phyloP scores from a whole-genome alignment of 2,888 invertebrate genomes.

The Andrena hattorfiana region DNA sequence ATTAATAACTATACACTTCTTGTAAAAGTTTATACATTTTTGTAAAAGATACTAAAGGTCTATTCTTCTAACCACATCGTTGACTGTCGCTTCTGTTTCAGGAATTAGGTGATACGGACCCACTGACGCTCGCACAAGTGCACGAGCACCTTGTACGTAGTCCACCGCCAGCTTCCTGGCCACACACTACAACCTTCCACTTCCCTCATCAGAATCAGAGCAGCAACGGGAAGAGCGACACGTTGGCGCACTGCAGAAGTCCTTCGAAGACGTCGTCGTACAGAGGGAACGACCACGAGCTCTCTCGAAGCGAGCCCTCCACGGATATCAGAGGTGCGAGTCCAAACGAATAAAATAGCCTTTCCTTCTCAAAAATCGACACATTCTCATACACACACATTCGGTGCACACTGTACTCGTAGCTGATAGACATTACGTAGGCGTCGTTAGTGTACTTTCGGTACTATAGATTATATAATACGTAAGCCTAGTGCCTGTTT shows the following conservation, averaged over 20 bases:
- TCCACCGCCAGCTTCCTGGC: conserved; percentile 93
- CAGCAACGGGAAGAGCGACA: conserved; percentile 70
- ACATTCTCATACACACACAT: background rate
- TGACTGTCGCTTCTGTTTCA: conserved; percentile 48
- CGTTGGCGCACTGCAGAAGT: conserved; percentile 73
- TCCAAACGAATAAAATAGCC: conserved; percentile 13
- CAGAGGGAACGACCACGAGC: conserved; percentile 77
- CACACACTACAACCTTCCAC: conserved; percentile 87
- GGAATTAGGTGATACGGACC: conserved; percentile 88
- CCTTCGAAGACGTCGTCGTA: conserved; percentile 77
- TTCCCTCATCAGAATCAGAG: conserved; percentile 85
- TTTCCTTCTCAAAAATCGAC: background rate
- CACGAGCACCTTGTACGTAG: conserved; percentile 94
- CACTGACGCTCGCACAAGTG: conserved; percentile 91
- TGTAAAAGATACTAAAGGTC: no score
- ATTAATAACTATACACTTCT: no score
- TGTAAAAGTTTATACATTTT: no score
- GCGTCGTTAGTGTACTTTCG: conserved; percentile 31
- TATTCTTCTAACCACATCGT: background rate
- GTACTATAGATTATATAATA: background rate
- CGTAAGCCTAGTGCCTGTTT: conserved; percentile 11
- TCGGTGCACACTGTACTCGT: background rate
- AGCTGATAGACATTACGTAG: background rate
- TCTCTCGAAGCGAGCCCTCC: conserved; percentile 81
- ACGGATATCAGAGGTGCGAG: conserved; percentile 80